Conservation (phyloP, 2,888 invertebrate genomes). For the Caenorhabditis zanzibari region DNA sequence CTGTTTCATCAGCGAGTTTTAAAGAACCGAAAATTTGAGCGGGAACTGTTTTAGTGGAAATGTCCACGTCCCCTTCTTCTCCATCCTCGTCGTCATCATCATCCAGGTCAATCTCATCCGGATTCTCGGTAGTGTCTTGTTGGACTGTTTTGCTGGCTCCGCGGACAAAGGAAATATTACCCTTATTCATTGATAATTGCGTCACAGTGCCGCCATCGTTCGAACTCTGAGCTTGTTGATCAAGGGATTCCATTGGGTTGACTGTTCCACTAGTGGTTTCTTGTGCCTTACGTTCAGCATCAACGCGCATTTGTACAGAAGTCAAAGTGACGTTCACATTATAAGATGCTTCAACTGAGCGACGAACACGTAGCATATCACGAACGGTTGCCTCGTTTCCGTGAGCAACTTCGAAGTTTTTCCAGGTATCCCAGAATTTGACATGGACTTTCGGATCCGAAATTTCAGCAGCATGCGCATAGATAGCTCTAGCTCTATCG, state of each 20-base stretch:
- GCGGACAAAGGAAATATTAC: constrained; percentile 87
- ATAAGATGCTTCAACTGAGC: constrained; percentile 90
- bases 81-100: constrained; percentile 81
- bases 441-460: constrained; percentile 95
- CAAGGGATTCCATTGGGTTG: constrained; percentile 62
- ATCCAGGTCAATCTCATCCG: constrained; percentile 84
- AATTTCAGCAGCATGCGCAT: constrained; percentile 98
- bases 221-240: constrained; percentile 39
- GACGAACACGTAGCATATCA: constrained; percentile 88
- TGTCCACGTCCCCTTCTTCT: constrained; percentile 85
- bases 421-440: constrained; percentile 99
- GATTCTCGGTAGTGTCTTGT: constrained; percentile 83
- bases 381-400: constrained; percentile 99
- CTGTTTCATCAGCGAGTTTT: constrained; percentile 79
- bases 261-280: constrained; percentile 54
- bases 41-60: constrained; percentile 92
- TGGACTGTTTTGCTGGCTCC: constrained; percentile 83
- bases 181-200: constrained; percentile 63
- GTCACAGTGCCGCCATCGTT: constrained; percentile 45
- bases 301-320: constrained; percentile 95
- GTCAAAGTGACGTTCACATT: constrained; percentile 99
- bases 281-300: constrained; percentile 65
- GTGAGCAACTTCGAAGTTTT: constrained; percentile 98
- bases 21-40: constrained; percentile 91
- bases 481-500: constrained; percentile 96